Conservation (phyloP, 2,888 invertebrate species). For the Drosophila mimica region DNA sequence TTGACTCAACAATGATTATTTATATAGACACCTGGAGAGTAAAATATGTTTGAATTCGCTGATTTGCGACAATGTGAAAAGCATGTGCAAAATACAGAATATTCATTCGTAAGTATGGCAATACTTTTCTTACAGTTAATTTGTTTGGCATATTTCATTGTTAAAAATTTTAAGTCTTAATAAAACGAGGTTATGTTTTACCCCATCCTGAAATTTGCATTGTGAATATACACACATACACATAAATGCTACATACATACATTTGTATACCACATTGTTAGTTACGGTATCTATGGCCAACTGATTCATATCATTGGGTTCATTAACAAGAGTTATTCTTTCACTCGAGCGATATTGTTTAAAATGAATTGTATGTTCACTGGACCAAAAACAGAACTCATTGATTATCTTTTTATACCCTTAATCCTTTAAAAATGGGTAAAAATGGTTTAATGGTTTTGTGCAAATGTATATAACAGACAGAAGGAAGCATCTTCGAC, state of each 20-base stretch:
- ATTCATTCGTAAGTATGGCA: no score
- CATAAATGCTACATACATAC: background rate
- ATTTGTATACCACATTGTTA: background rate
- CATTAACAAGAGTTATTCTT: background rate
- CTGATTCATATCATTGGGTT: background rate
- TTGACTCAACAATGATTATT: background rate
- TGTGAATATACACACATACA: background rate
- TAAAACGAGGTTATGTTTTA: background rate
- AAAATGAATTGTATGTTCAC: background rate
- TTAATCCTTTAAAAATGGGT: no score
- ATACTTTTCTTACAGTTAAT: no score
- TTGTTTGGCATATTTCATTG: background rate
- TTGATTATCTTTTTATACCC: background rate
- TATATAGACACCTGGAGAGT: background rate
- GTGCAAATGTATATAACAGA: no score
- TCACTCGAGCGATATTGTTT: background rate
- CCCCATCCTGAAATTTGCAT: background rate
- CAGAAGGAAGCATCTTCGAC: no score
- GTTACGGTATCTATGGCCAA: background rate
- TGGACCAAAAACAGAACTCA: background rate
- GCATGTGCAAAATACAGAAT: no score
- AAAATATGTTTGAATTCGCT: background rate
- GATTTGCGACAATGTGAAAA: background rate
- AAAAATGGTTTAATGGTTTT: no score
- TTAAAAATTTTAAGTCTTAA: background rate